phyloP scores from a whole-genome alignment of 2,113 vertebrate species.

The Halichoerus grypus region DNA sequence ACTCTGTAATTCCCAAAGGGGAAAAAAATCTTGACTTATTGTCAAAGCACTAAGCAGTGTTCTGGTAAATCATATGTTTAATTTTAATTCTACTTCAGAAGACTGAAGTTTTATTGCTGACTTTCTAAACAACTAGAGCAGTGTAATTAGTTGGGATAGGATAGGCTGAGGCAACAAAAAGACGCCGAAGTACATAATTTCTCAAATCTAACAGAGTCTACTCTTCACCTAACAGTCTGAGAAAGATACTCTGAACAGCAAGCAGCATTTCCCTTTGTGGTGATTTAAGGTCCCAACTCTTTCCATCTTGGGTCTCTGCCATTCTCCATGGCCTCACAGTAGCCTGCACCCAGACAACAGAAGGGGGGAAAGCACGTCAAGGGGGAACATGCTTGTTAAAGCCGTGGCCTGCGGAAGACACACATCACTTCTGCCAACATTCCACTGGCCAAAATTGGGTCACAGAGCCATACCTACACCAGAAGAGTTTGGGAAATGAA shows the following conservation, averaged over 20 bases:
- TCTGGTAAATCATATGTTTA: slow-evolving; percentile 63
- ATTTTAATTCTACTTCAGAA: slow-evolving; percentile 57
- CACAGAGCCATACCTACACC: not conserved
- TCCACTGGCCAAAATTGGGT: not conserved
- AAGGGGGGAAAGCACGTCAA: not conserved
- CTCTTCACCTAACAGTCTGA: not conserved
- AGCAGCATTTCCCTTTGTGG: not conserved
- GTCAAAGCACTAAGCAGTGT: slow-evolving; percentile 61
- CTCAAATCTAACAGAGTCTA: not conserved
- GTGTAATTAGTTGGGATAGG: not conserved
- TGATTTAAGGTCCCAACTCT: too few species aligned
- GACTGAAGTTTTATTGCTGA: slow-evolving; percentile 43
- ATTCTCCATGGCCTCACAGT: not conserved
- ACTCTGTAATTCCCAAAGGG: not conserved
- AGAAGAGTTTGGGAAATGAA: not conserved
- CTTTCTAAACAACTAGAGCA: slow-evolving; percentile 39
- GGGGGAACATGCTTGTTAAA: not conserved
- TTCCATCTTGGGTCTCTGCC: not conserved
- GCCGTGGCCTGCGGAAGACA: not conserved
- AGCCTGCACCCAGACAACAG: not conserved
- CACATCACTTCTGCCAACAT: not conserved
- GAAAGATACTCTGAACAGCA: not conserved
- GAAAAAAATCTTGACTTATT: slow-evolving; percentile 54
- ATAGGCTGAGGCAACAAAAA: not conserved
- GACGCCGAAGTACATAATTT: not conserved